Evolutionary conservation across 2,888 invertebrate species (phyloP).

Genomic region (Sinodicranocentrus sp.): DNA sequence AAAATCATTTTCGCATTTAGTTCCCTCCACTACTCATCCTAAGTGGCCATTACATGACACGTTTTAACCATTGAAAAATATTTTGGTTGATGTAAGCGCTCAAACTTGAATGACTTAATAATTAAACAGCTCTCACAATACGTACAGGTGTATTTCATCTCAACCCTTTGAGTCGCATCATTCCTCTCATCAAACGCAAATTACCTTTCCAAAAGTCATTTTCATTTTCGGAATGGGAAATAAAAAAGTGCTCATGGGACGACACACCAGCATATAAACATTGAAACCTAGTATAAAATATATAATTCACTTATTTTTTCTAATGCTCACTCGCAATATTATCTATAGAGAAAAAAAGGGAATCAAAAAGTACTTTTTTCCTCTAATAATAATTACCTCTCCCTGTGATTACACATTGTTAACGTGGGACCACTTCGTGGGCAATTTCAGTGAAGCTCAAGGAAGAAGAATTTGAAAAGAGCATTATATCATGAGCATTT

Average conservation of each 20-base stretch:
- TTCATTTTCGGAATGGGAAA: conserved; percentile 54
- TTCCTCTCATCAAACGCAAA: conserved; percentile 9
- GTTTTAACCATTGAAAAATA: conserved; percentile 45
- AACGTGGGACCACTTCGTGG: conserved; percentile 66
- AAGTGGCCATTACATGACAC: conserved; percentile 44
- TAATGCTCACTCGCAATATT: too few relatives aligned
- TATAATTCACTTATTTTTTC: conserved; percentile 4
- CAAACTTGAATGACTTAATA: conserved; percentile 65
- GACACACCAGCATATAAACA: background rate
- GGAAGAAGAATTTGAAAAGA: too few relatives aligned
- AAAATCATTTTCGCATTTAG: background rate
- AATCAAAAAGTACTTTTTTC: conserved; percentile 35
- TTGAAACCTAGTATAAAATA: background rate
- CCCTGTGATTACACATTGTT: conserved; percentile 66
- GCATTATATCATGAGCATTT: too few relatives aligned
- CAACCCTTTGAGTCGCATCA: background rate
- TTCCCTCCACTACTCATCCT: too few relatives aligned
- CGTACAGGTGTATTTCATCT: background rate
- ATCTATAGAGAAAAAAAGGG: background rate
- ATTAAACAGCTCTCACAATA: conserved; percentile 58
- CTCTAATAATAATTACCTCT: conserved; percentile 62
- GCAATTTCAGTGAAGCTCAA: conserved; percentile 59
- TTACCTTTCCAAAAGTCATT: conserved; percentile 46
- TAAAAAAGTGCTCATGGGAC: conserved; percentile 47
- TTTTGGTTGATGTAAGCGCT: background rate